Evolutionary conservation across 2,113 vertebrate genomes (phyloP).

Genomic region (Emydocephalus ijimae): DNA sequence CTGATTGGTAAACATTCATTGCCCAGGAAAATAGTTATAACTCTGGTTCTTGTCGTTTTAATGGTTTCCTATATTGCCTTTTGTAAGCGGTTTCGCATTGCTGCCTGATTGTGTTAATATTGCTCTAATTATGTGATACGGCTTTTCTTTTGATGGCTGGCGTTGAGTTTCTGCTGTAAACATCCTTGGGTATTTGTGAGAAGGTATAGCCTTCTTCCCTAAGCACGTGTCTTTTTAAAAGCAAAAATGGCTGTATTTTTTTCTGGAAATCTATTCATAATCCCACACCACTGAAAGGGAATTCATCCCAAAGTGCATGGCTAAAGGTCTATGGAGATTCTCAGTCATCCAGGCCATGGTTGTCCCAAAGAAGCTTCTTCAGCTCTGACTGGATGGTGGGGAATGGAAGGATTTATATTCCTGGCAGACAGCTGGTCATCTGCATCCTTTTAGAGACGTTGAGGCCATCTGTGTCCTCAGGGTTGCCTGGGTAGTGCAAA

Average conservation of each 20-base stretch:
- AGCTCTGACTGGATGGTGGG: too few relatives aligned
- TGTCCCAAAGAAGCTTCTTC: too few relatives aligned
- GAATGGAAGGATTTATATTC: too few relatives aligned
- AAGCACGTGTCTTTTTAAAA: background rate
- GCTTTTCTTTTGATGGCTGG: background rate
- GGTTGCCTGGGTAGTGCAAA: too few relatives aligned
- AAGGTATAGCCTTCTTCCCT: background rate
- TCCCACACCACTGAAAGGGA: too few relatives aligned
- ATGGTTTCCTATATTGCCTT: background rate
- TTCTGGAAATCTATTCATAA: too few relatives aligned
- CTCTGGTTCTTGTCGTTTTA: background rate
- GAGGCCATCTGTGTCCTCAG: too few relatives aligned
- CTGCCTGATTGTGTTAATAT: background rate
- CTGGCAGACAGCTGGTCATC: too few relatives aligned
- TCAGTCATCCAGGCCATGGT: too few relatives aligned
- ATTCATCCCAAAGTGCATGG: too few relatives aligned
- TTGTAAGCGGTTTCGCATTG: background rate
- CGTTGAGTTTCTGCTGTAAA: background rate
- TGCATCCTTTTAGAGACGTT: too few relatives aligned
- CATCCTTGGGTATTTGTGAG: background rate
- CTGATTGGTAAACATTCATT: background rate
- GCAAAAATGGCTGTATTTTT: background rate
- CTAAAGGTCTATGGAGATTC: too few relatives aligned
- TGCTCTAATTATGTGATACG: background rate
- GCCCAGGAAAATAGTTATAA: background rate